Percentiles rank a stretch among this genome's conserved stretches.
These are phyloP conservation scores for Pangasius djambal DNA, from an alignment of 2,797 vertebrate genomes.

Conservation along the genomic window DNA sequence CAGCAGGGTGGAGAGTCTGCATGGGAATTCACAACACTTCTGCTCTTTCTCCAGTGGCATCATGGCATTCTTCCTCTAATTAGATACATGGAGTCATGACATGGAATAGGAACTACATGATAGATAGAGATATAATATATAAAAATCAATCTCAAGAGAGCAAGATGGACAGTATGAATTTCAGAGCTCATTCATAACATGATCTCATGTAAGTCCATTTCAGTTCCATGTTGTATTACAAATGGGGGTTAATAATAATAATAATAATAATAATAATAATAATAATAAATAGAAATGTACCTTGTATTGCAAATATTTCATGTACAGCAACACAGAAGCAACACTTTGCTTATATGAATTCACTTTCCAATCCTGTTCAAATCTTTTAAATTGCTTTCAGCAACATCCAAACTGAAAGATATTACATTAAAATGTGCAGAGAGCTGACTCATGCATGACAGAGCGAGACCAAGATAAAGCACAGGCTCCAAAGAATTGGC, in stretches of 20 bases:
- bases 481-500: slow-evolving; percentile 5
- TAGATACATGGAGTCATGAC: slow-evolving; percentile 41
- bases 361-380: background rate
- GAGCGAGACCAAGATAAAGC: background rate
- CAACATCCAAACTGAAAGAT: background rate
- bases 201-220: background rate
- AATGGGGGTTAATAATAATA: background rate
- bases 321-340: background rate
- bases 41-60: slow-evolving; percentile 29
- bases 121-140: too few species aligned
- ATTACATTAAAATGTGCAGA: slow-evolving; percentile 12
- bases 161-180: background rate
- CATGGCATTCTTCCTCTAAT: slow-evolving; percentile 35
- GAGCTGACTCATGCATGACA: slow-evolving; percentile 23
- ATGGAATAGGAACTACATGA: background rate
- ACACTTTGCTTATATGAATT: background rate
- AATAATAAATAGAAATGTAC: background rate
- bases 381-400: background rate
- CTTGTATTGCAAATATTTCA: background rate
- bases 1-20: background rate
- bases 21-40: background rate
- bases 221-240: background rate
- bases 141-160: background rate
- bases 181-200: background rate
- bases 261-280: background rate